Base-by-base conservation (phyloP, 2,797 vertebrate genomes). In the Hydrolagus colliei region DNA sequence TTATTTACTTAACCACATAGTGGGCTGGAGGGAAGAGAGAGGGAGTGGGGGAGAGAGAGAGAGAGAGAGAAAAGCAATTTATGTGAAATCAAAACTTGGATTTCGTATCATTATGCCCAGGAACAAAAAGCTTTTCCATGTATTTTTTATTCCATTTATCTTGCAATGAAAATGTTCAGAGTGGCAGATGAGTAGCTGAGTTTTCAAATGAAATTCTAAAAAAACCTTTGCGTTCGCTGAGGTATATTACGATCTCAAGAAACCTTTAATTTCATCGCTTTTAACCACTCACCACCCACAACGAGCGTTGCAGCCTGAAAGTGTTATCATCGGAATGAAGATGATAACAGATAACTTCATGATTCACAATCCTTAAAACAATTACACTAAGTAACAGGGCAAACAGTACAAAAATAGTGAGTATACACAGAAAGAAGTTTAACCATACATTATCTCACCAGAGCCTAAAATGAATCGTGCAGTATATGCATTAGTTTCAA, bases 1-100 rank as follows among this genome's bases (percentile, higher is more conserved):
- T 92, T 94, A 94, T 95, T 95, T 95, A 93, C 90, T 94, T 93
- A 94, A 93, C 94, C 92, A 91, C 93, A 92, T 91, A 92, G 90
- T 87, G 91, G 61, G 89, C 90, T 88, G 88, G 89, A 88, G 73
- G 88, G 90, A 52, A 68, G 41, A n/a, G 59, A 71, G 68, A 71
- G 11, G n/a, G 52, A 77, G 41, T 27, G 6, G 41, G 6, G 41
- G n/a, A n/a, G n/a, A n/a, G n/a, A n/a, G n/a, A 52, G 41, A 84
- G 65, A 41, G 14, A 67, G 9, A 71, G 65, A 82, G 62, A 35
- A 68, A 84, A 20, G 35, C 68, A 84, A 35, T 27, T 84, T 84
- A 16, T 65, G 67, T 84, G 13, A 84, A 71, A 84, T 68, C 41
- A 20, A 52, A 71, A 22, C 67, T 35, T 12, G 35, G 67, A 82